A percentile compares a stretch with the other conserved stretches of the same genome.
Evolutionary conservation across 1,140 invertebrate genomes (phyloP).

Genomic region (Danaus plexippus): DNA sequence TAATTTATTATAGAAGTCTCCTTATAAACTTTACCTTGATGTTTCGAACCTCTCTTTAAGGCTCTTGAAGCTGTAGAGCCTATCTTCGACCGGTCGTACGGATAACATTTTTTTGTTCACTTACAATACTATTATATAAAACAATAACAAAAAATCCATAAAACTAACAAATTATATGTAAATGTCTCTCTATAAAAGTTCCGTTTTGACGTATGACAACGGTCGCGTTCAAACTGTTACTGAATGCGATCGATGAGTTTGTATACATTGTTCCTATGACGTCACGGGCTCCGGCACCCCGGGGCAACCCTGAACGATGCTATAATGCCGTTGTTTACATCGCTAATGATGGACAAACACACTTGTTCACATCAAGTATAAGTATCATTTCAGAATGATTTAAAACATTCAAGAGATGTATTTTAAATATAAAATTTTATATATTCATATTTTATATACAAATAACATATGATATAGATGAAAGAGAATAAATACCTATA

Average conservation of each 20-base stretch:
- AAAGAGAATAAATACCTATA: too few species aligned
- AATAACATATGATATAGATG: too few species aligned
- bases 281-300: constrained; percentile 30
- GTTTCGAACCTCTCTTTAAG: constrained; percentile 58
- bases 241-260: constrained; percentile 24
- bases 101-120: constrained; percentile 41
- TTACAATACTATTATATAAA: constrained; percentile 13
- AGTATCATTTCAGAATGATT: too few species aligned
- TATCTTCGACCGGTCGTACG: constrained; percentile 38
- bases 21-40: constrained; percentile 39
- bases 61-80: constrained; percentile 56
- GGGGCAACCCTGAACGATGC: background rate
- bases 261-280: constrained; percentile 23
- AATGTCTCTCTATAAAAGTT: background rate
- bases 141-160: constrained; percentile 7
- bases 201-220: background rate
- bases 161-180: background rate
- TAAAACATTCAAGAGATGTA: too few species aligned
- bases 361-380: too few species aligned
- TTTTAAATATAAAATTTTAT: too few species aligned
- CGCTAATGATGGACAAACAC: too few species aligned
- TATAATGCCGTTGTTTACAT: too few species aligned
- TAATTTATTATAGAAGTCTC: background rate
- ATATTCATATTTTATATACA: too few species aligned
- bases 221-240: constrained; percentile 33